Conservation (phyloP, 35 echinoderm and acorn worm species). For the Lytechinus variegatus region DNA sequence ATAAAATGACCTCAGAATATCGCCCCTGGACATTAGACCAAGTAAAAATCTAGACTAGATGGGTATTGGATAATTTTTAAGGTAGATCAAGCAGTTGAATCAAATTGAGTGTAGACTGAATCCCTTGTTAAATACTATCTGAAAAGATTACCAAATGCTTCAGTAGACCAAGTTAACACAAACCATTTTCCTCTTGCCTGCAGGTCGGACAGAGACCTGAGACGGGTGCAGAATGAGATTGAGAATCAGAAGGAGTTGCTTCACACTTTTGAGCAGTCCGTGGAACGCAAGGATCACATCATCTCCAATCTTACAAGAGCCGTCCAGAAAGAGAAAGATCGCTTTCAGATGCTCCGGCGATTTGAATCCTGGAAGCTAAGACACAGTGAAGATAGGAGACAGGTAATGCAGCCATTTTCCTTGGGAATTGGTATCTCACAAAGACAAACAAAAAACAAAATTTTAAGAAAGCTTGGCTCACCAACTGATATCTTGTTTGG, state of each 20-base stretch:
- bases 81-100: no score
- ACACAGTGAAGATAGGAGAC: slow-evolving; percentile 89
- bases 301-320: slow-evolving; percentile 95
- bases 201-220: slow-evolving; percentile 71
- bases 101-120: no score
- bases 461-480: no score
- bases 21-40: no score
- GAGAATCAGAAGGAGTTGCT: slow-evolving; percentile 88
- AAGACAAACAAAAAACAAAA: no score
- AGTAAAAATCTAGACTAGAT: no score
- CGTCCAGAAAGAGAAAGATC: slow-evolving; percentile 90
- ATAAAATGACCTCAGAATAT: no score
- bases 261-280: slow-evolving; percentile 87
- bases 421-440: background rate
- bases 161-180: no score
- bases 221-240: slow-evolving; percentile 89
- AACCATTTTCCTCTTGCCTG: background rate
- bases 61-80: no score
- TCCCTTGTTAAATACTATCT: no score
- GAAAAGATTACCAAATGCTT: no score
- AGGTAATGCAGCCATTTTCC: slow-evolving; percentile 48
- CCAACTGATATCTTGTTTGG: no score
- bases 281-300: slow-evolving; percentile 90
- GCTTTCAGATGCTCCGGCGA: slow-evolving; percentile 92
- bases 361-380: slow-evolving; percentile 92